Percentiles rank a stretch among this genome's conserved stretches.
phyloP scores from a whole-genome alignment of 2,797 vertebrate species.

The Cheirogaleus major region DNA sequence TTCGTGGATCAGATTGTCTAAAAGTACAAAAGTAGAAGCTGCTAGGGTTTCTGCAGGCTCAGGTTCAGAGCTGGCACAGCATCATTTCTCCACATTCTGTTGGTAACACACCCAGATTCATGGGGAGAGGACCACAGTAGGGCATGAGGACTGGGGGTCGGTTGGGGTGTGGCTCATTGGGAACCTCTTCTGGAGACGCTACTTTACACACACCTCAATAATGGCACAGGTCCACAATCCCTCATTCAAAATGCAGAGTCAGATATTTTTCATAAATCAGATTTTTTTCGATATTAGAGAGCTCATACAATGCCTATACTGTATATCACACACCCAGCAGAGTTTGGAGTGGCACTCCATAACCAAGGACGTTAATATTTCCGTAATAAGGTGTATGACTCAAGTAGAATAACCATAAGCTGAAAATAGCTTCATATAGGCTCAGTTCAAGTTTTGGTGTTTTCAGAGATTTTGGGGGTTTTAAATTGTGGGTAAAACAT shows the following conservation, averaged over 20 bases:
- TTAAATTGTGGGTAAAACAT: constrained; percentile 13
- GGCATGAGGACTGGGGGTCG: not conserved
- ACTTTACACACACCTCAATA: not conserved
- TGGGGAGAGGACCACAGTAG: not conserved
- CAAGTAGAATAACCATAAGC: not conserved
- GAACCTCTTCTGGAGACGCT: not conserved
- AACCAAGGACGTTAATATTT: not conserved
- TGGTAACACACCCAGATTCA: not conserved
- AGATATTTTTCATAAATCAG: not conserved
- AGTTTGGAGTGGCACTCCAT: not conserved
- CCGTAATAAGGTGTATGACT: not conserved
- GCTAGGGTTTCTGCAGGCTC: not conserved
- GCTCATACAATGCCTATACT: not conserved
- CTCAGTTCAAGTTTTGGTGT: not conserved
- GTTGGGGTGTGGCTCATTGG: fast-evolving
- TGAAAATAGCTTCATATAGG: not conserved
- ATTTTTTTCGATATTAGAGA: not conserved
- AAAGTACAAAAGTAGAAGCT: not conserved
- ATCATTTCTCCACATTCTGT: not conserved
- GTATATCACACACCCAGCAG: not conserved
- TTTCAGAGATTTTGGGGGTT: constrained; percentile 12
- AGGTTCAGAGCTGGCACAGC: not conserved
- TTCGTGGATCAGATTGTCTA: not conserved
- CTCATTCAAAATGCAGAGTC: not conserved
- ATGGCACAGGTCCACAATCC: not conserved